Conservation (phyloP, 53 echinoderm and acorn worm genomes). For the Echinarachnius parma region DNA sequence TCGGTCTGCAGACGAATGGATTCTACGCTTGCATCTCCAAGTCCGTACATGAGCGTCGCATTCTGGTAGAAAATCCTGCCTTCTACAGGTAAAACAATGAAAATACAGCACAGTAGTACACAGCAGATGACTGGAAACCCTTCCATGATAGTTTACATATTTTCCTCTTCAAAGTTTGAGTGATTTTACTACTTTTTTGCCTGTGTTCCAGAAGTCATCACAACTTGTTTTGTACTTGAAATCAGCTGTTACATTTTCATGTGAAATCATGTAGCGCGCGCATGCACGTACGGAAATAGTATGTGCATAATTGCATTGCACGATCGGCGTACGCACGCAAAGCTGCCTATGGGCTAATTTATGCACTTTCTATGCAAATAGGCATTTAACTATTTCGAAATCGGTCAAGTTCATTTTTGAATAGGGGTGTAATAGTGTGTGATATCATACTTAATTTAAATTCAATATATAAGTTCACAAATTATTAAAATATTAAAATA, state of each 20-base stretch:
- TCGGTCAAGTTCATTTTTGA: neutral
- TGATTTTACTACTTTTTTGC: no score
- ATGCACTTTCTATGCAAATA: conserved; percentile 47
- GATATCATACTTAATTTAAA: no score
- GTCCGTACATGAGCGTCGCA: conserved; percentile 32
- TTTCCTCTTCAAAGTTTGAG: no score
- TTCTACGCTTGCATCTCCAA: conserved; percentile 35
- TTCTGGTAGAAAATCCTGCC: conserved; percentile 37
- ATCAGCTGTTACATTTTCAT: neutral
- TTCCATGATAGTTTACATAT: neutral
- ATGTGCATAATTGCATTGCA: no score
- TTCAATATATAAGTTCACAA: no score
- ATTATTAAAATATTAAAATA: no score
- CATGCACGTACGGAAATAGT: neutral
- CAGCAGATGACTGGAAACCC: neutral
- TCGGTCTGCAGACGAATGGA: conserved; percentile 34
- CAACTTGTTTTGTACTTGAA: no score
- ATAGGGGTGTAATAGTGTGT: neutral
- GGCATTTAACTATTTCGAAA: conserved; percentile 15
- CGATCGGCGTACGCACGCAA: no score
- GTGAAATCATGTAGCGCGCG: neutral
- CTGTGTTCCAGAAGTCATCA: no score
- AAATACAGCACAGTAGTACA: no score
- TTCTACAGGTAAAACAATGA: conserved; percentile 9
- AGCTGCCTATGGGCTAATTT: conserved; percentile 34